Base-by-base conservation (phyloP, 2,888 invertebrate species). In the Melieria omissa region DNA sequence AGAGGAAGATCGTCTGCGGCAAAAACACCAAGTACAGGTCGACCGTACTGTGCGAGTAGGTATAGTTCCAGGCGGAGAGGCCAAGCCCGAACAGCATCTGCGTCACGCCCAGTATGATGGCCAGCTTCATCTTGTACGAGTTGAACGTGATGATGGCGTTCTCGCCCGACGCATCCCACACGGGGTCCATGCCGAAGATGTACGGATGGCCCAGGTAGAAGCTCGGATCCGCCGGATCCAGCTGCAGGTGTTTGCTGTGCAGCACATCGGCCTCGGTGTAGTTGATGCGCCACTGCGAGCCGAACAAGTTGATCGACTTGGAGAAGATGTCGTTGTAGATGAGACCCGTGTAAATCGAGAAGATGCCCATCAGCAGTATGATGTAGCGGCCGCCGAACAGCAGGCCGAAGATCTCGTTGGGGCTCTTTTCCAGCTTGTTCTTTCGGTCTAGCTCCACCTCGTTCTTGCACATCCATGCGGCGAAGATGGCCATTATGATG, bases 361-460 rank as follows among this genome's bases (percentile, higher is more conserved):
- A 99, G 9, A 95, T 73, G 0, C 98, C 98, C 99, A 99, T 99
- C 65, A 99, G 89, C 4, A 98, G 89, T 52, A 99, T 94, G 74
- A 99, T 95, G 88, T 99, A 99, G 65, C 99, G 94, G 2, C 99
- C 99, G 75, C 94, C 94, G 87, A 98, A 98, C 88, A 99, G 95
- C 76, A 97, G 98, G 84, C 92, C 94, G 93, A 96, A 96, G 76
- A 99, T 98, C 93, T 97, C 95, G 85, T 90, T 93, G 80, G 88
- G 90, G 12, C 89, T 88, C 76, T 90, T 91, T 0, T 66, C 58
- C 2, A 63, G 45, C 0, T 76, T 79, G 46, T 73, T 73, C 80
- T 90, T 89, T 5, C 89, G 88, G 16, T 88, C 86, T 60, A 97
- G 89, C 61, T 90, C 89, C 75, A 93, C 93, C 86, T 98, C 98